A percentile compares a stretch with the other conserved stretches of the same genome.
phyloP scores from a whole-genome alignment of 2,113 vertebrate genomes.

The Helogale parvula region DNA sequence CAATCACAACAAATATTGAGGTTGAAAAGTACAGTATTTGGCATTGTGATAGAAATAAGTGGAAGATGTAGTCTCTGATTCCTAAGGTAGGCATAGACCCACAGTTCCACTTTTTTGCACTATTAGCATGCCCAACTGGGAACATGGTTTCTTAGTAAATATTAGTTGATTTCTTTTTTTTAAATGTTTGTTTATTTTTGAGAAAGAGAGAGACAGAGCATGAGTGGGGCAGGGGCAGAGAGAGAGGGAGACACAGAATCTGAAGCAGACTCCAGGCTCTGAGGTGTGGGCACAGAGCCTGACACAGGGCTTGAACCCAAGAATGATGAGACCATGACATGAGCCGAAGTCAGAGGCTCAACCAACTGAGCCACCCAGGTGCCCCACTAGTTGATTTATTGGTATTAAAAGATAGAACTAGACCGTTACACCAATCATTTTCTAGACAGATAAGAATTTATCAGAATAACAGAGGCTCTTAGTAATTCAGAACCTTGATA shows the following conservation, averaged over 20 bases:
- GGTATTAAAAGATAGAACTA: neutral
- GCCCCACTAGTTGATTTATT: neutral
- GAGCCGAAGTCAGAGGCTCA: too few species aligned
- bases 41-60: neutral
- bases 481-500: neutral
- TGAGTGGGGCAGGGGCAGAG: too few species aligned
- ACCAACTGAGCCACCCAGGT: too few species aligned
- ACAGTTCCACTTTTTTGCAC: neutral
- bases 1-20: neutral
- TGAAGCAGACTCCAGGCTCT: too few species aligned
- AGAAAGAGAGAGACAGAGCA: too few species aligned
- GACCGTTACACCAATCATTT: neutral
- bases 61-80: neutral
- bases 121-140: neutral
- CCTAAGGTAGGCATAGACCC: neutral
- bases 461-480: neutral
- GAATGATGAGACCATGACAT: too few species aligned
- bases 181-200: too few species aligned
- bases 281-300: too few species aligned
- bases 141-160: neutral
- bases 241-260: too few species aligned
- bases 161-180: neutral
- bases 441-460: neutral
- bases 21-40: neutral
- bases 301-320: too few species aligned